Base-by-base conservation (phyloP, 1,140 invertebrate species). In the Drosophila repleta region DNA sequence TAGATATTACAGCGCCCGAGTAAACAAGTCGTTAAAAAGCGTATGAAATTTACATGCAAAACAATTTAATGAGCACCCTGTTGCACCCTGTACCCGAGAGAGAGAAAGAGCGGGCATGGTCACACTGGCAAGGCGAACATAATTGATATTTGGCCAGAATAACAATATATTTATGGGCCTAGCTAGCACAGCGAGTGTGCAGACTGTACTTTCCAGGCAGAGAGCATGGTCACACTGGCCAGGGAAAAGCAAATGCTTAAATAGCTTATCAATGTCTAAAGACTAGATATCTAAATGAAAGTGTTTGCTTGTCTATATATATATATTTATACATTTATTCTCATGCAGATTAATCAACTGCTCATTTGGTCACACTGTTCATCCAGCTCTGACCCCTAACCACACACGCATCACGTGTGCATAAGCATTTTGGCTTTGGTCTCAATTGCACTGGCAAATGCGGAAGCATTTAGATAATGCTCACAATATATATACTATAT, bases 1-100 rank as follows among this genome's bases (percentile, higher is more conserved):
- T 74, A 81, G 79, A 81, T 81, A 81, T 80, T 81, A 81, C 63
- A 57, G 58, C 68, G 60, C 29, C 29, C 41, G 18, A 46, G 79
- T 76, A 81, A 81, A 81, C 78, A 81, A 76, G 52, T 64, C 51
- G 52, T 43, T 52, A 48, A 41, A 55, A 37, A 37, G 18, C 20
- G 13, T 17, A 52, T 49, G 6, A 21, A 62, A 20, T 48, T 29
- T 32, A 41, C 26, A 64, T 56, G 39, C 37, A 37, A 20, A 68
- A 67, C 56, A 35, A 49, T 66, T 57, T 37, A 26, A 53, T 21
- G 58, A 15, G 58, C 21, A n/a, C n/a, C n/a, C n/a, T n/a, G n/a
- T n/a, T 61, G 49, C 29, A 29, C 17, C 46, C 43, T 32, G n/a
- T 7, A 11, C 26, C 17, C n/a, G n/a, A n/a, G n/a, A n/a, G n/a